Percentiles rank a stretch among this genome's conserved stretches.
Evolutionary conservation across 92 coral and sea anemone species (phyloP).

Genomic region (Bergia sp.): DNA sequence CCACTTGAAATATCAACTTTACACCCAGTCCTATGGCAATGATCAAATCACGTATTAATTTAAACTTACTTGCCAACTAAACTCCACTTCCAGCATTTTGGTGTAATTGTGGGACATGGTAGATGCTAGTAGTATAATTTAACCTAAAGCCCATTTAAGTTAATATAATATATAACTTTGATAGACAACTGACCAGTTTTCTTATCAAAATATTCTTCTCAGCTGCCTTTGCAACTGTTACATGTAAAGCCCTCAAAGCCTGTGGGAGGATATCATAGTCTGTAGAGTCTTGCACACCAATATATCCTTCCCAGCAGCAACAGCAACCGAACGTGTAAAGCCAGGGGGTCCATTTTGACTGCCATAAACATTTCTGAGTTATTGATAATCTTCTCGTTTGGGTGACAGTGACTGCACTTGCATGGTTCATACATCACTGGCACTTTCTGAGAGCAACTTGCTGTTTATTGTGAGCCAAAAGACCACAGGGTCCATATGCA

Average conservation of each 20-base stretch:
- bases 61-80: too few species aligned
- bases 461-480: not conserved
- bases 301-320: not conserved
- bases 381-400: not conserved
- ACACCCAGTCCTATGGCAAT: too few species aligned
- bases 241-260: conserved; percentile 19
- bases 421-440: not conserved
- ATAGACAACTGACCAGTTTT: not conserved
- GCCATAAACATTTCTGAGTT: not conserved
- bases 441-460: not conserved
- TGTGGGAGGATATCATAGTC: conserved; percentile 29
- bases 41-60: too few species aligned
- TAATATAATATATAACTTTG: too few species aligned
- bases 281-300: conserved; percentile 4
- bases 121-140: too few species aligned
- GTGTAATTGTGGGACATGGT: too few species aligned
- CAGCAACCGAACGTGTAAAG: not conserved
- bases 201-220: conserved; percentile 29
- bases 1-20: too few species aligned
- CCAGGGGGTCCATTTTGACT: not conserved
- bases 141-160: too few species aligned
- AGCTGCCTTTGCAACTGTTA: conserved; percentile 18
- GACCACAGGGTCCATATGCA: not conserved
- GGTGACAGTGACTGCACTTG: not conserved
- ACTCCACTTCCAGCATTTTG: too few species aligned